Evolutionary conservation across 2,797 vertebrate species (phyloP).

Genomic region (Tragopan temminckii): DNA sequence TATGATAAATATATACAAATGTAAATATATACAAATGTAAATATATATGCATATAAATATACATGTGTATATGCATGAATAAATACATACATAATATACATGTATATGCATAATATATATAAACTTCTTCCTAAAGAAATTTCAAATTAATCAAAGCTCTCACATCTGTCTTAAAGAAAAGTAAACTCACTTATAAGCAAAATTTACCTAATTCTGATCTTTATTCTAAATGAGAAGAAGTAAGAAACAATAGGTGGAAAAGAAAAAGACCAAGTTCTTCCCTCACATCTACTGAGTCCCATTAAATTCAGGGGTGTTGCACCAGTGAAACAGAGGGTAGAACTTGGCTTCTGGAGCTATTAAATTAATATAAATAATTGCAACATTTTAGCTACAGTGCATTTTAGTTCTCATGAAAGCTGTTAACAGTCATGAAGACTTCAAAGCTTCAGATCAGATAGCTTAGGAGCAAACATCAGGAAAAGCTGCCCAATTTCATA

Average conservation of each 20-base stretch:
- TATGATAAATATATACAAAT: background rate
- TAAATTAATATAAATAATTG: background rate
- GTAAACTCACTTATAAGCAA: background rate
- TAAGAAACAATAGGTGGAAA: background rate
- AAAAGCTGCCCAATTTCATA: background rate
- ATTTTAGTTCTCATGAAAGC: background rate
- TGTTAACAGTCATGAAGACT: background rate
- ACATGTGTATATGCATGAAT: accelerated
- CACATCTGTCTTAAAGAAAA: background rate
- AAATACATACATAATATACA: background rate
- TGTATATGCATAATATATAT: background rate
- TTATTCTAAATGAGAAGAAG: background rate
- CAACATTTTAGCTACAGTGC: background rate
- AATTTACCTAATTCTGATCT: background rate
- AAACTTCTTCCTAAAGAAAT: background rate
- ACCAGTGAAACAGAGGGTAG: background rate
- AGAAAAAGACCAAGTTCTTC: background rate
- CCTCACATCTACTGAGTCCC: background rate
- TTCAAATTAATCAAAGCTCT: background rate
- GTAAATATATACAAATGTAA: background rate
- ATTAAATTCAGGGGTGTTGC: background rate
- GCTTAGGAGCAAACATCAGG: background rate
- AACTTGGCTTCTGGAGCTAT: background rate
- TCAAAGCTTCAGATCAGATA: background rate
- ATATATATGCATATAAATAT: background rate